Base-by-base conservation (phyloP, 2,888 invertebrate species). In the Gnatocerus cornutus region DNA sequence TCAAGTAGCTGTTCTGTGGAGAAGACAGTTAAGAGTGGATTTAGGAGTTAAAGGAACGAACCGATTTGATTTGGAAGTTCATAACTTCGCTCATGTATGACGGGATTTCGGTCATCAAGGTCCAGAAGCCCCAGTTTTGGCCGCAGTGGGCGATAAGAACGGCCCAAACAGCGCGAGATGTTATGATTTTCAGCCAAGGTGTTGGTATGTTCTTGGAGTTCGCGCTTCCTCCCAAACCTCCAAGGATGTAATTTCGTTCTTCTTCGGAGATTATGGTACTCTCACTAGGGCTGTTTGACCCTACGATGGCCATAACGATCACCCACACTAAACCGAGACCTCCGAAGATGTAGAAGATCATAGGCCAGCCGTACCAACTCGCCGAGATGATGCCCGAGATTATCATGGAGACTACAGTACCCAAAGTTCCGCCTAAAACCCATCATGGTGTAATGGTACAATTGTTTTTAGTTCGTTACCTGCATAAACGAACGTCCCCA, bases 51-150 rank as follows among this genome's bases (percentile, higher is more conserved):
- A 3, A 1, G 7, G 14, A 12, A 63, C 27, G 37, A 52, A 63
- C 63, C 6, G 89, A 85, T 82, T 91, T 89, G 14, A 95, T 91
- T 65, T 94, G 87, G 76, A 91, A 92, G 58, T 88, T 86, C 1
- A 95, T 87, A 2, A 94, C 90, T 48, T 89, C 88, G 75, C 89
- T 89, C 89, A 95, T 91, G 80, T 94, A 95, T 0, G 91, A 89
- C 0, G 95, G 95, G 78, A 93, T 91, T 82, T 95, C 92, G 0
- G 94, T 94, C 0, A 95, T 86, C 21, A 95, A 85, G 21, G 93
- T 94, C 92, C 93, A 95, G 84, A 93, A 94, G 27, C 94, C 94
- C 89, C 94, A 92, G 77, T 89, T 90, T 77, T 94, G 92, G 0
- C 92, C 90, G 71, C 90, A 89, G 79, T 95, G 94, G 0, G 91